Conservation (phyloP, 2,113 vertebrate species). For the Coregonus clupeaformis region DNA sequence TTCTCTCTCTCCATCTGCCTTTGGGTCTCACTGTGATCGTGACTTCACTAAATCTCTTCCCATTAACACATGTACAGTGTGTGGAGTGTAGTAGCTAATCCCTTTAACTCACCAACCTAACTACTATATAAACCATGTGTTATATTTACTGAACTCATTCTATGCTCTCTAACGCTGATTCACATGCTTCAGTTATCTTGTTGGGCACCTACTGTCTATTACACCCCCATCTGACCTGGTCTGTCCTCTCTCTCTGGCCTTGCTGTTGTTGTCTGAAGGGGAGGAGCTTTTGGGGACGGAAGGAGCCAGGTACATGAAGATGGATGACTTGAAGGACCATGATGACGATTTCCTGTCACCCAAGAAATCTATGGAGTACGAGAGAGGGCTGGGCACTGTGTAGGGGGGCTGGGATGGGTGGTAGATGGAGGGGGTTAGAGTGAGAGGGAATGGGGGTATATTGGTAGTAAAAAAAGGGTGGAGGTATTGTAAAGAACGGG, state of each 20-base stretch:
- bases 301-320: constrained; percentile 77
- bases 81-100: constrained; percentile 16
- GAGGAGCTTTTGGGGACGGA: constrained; percentile 79
- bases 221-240: not conserved
- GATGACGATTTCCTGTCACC: constrained; percentile 80
- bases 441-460: constrained; percentile 23
- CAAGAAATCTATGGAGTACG: constrained; percentile 79
- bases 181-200: not conserved
- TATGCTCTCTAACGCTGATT: constrained; percentile 44
- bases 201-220: constrained; percentile 28
- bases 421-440: constrained; percentile 33
- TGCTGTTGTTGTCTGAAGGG: constrained; percentile 69
- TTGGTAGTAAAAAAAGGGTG: not conserved
- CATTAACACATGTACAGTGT: constrained; percentile 17
- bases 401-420: constrained; percentile 64
- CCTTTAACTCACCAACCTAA: constrained; percentile 47
- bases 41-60: constrained; percentile 10
- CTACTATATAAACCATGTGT: constrained; percentile 17
- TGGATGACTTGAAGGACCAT: constrained; percentile 79
- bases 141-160: constrained; percentile 32
- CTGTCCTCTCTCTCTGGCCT: constrained; percentile 36
- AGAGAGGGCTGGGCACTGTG: constrained; percentile 75
- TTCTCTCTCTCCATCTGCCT: constrained; percentile 9
- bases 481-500: constrained; percentile 42
- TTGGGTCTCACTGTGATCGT: not conserved